Evolutionary conservation across 2,888 invertebrate genomes (phyloP), one percentile per base, ranked within the genome.

Genomic region (Ligdia adustata): DNA sequence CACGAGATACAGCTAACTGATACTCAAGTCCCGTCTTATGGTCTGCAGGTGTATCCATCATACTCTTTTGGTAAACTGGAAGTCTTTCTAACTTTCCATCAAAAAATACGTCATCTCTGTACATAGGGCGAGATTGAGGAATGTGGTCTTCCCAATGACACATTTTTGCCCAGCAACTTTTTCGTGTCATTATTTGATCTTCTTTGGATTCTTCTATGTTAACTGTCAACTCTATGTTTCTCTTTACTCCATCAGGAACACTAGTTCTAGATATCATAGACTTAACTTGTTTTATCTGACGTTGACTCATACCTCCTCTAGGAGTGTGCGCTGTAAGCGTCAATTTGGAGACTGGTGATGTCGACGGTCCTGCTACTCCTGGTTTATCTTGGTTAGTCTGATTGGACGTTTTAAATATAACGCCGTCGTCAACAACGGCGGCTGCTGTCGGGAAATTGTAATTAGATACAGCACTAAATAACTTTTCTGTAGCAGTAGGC

Each of bases 21-120:
- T 90, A 90, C 64, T 90, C 88, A 9, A 89, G 66, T 9, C 88
- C 89, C 3, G 86, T 86, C 69, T 73, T 79, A 1, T 55, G 53
- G 44, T 75, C 75, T 3, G 57, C 56, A 7, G 63, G 28, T 3
- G 72, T 65, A 26, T 75, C 75, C 48, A 78, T 58, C 53, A 68
- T 64, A 69, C 83, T 88, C 72, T 87, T 89, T 63, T 83, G 77
- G 55, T 89, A 90, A 5, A 54, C 64, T 9, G 82, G 76, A 46
- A 90, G 62, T 4, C 75, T 69, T 55, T 81, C 69, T 37, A 90
- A 34, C 45, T 74, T 80, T 0, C 89, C 87, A 7, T 68, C 70
- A 54, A 83, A 90, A 68, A 90, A 90, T 37, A 75, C 85, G 57
- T 90, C 89, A 61, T 90, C 89, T 47, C 89, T 71, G 55, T 90